A percentile compares a stretch with the other conserved stretches of the same genome.
Evolutionary conservation across 2,797 vertebrate species (phyloP).

Genomic region (Heliangelus exortis): DNA sequence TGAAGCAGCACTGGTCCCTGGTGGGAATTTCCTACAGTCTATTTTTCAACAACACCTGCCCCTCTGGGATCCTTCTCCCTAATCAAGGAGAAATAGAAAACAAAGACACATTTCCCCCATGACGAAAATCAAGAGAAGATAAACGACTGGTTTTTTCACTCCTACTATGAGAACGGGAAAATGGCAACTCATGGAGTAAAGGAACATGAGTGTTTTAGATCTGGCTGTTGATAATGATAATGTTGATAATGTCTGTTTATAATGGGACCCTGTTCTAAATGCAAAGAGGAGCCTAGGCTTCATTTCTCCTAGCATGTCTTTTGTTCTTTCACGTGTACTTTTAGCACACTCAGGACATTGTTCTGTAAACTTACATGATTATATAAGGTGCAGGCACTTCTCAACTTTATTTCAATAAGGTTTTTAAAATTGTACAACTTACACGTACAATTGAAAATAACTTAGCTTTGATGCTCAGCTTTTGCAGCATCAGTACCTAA

Average conservation of each 20-base stretch:
- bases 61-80: not conserved
- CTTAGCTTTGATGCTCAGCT: not conserved
- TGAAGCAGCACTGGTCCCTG: not conserved
- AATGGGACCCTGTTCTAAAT: fast-evolving
- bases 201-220: not conserved
- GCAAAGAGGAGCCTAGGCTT: not conserved
- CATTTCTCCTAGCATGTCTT: not conserved
- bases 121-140: not conserved
- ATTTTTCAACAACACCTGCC: not conserved
- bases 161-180: not conserved
- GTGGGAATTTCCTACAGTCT: not conserved
- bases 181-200: not conserved
- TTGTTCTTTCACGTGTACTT: not conserved
- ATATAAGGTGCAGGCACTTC: not conserved
- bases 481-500: not conserved
- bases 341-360: not conserved
- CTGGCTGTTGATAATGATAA: not conserved
- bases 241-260: not conserved
- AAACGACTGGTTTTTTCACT: not conserved
- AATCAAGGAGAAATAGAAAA: not conserved
- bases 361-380: not conserved
- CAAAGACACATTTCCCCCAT: not conserved
- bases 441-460: not conserved
- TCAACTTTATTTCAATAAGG: not conserved
- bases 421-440: not conserved